Evolutionary conservation across 2,797 vertebrate species (phyloP), one percentile per base, ranked within the genome.

Genomic region (Betta splendens): DNA sequence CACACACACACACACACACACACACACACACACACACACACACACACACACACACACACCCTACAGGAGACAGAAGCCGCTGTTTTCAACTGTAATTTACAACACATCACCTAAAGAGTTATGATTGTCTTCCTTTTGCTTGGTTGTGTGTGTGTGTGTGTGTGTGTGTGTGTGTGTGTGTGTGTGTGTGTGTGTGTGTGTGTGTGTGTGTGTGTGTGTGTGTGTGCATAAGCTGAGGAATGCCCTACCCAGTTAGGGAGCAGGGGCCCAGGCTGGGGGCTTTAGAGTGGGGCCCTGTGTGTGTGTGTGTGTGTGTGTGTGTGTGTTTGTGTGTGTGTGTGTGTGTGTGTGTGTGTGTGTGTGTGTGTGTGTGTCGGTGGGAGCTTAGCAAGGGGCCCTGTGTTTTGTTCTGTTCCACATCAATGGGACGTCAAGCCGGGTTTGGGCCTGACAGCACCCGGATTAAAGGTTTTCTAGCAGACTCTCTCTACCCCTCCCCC

Each of bases 341-440:
- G 64, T 55, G 46, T 51, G 72, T 45, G 50, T 65, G 62, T 53
- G 58, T 57, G 63, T 53, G 68, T 49, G 64, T 47, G 64, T 56
- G 68, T 56, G 53, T 46, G 64, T 46, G 56, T 2, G 55, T 38
- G 69, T 76, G 76, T 47, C 42, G 77, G 78, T 80, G 78, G 70
- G 77, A 84, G 85, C 83, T 89, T 88, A 89, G 86, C 70, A 85
- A 89, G 87, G 82, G 86, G 87, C 89, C 91, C 86, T 87, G 84
- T 90, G 91, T 93, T 94, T 91, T 92, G 92, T 93, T 92, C 93
- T 91, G 92, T 92, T 93, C 92, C 93, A 93, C 92, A 92, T 92
- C 92, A 93, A 93, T 92, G 86, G 92, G 92, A 93, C 90, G 87
- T 92, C 91, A 92, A 94, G 92, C 91, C 86, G 90, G 83, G 87